A percentile compares a stretch with the other conserved stretches of the same genome.
phyloP scores from a whole-genome alignment of 2,113 vertebrate genomes.

The Corynorhinus townsendii region DNA sequence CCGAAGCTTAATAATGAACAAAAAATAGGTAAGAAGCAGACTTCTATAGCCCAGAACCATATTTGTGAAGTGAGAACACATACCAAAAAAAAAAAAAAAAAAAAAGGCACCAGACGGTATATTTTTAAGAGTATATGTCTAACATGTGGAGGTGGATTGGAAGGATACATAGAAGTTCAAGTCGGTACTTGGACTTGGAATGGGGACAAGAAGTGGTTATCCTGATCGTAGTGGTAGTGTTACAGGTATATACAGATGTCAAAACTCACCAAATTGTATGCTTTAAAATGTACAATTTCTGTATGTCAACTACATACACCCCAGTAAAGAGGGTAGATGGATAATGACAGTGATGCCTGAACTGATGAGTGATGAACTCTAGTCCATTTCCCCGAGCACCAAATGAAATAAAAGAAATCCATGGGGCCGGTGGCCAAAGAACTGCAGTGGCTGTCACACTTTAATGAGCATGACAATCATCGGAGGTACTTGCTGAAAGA shows the following conservation, averaged over 20 bases:
- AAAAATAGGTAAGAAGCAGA: not conserved
- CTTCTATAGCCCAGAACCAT: not conserved
- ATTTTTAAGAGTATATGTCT: not conserved
- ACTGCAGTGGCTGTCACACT: not conserved
- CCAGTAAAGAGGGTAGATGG: not conserved
- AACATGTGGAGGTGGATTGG: not conserved
- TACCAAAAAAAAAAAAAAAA: not conserved
- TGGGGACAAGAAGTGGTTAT: not conserved
- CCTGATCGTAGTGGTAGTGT: not conserved
- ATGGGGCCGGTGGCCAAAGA: not conserved
- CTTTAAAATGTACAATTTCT: not conserved
- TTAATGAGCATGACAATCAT: not conserved
- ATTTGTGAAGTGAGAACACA: not conserved
- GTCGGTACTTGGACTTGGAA: not conserved
- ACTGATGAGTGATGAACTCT: not conserved
- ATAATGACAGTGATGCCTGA: not conserved
- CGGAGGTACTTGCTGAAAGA: not conserved
- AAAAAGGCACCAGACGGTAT: not conserved
- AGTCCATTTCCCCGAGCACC: not conserved
- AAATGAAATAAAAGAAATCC: not conserved
- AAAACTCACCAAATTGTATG: not conserved
- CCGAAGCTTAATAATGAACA: not conserved
- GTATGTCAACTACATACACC: not conserved
- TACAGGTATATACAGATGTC: not conserved
- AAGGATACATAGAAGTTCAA: not conserved